Percentiles rank a stretch among this genome's conserved stretches.
These are phyloP conservation scores for Antennarius maculatus DNA, from an alignment of 2,797 vertebrate genomes.

Conservation along the genomic window DNA sequence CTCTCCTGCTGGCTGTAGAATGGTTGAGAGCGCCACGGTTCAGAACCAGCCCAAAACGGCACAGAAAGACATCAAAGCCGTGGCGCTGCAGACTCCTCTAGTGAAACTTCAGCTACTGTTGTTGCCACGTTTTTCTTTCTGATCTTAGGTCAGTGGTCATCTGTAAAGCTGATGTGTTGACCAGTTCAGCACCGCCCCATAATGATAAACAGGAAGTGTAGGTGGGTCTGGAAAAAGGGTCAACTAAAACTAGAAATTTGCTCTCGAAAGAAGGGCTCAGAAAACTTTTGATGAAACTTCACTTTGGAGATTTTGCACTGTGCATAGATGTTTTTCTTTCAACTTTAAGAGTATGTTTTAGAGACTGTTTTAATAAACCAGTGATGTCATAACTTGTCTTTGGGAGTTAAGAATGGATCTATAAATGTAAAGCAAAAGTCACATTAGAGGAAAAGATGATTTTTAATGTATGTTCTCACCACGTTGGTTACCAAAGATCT, in stretches of 20 bases:
- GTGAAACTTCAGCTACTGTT: constrained; percentile 32
- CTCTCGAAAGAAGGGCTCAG: constrained; percentile 42
- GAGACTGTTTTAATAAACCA: constrained; percentile 84
- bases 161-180: constrained; percentile 61
- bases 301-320: constrained; percentile 82
- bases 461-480: constrained; percentile 77
- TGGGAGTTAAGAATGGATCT: constrained; percentile 66
- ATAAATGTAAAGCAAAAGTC: constrained; percentile 70
- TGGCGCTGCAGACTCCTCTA: constrained; percentile 29
- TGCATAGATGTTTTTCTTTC: constrained; percentile 65
- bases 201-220: constrained; percentile 22
- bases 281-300: constrained; percentile 57
- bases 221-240: constrained; percentile 13
- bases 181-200: constrained; percentile 51
- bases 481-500: constrained; percentile 94
- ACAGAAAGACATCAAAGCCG: neutral
- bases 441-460: constrained; percentile 76
- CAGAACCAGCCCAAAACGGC: neutral
- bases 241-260: constrained; percentile 42
- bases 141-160: constrained; percentile 39
- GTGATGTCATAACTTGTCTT: constrained; percentile 75
- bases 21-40: constrained; percentile 34
- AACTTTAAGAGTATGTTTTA: constrained; percentile 73
- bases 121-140: constrained; percentile 36
- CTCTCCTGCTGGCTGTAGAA: constrained; percentile 31